phyloP scores from a whole-genome alignment of 2,888 invertebrate genomes.

The Dicranocentrus wangi region DNA sequence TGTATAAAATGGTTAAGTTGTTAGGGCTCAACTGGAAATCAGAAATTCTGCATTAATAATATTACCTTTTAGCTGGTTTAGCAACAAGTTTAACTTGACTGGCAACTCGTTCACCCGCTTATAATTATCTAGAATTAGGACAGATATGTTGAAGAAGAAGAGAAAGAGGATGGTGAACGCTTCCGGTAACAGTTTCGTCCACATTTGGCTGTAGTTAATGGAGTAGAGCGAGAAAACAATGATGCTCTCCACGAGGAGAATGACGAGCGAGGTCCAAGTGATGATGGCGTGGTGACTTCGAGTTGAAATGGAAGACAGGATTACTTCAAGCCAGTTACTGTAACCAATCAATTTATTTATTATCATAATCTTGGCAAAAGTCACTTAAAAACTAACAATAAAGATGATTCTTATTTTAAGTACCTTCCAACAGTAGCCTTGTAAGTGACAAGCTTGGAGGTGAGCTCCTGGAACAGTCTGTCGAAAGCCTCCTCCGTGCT shows the following conservation, averaged over 20 bases:
- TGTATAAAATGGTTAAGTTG: too few relatives aligned
- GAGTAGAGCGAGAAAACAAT: constrained; percentile 75
- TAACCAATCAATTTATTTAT: too few relatives aligned
- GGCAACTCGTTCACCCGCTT: constrained; percentile 80
- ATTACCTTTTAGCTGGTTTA: constrained; percentile 76
- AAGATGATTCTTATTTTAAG: too few relatives aligned
- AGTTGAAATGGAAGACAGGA: constrained; percentile 70
- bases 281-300: constrained; percentile 80
- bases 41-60: too few relatives aligned
- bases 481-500: constrained; percentile 72
- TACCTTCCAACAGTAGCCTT: constrained; percentile 67
- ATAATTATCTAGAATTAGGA: constrained; percentile 81
- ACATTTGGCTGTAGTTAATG: constrained; percentile 73
- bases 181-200: constrained; percentile 77
- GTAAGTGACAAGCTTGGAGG: constrained; percentile 63
- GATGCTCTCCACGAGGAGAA: constrained; percentile 75
- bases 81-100: constrained; percentile 75
- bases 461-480: constrained; percentile 67
- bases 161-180: constrained; percentile 78
- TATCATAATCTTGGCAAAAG: too few relatives aligned
- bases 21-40: too few relatives aligned
- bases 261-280: constrained; percentile 80
- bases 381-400: too few relatives aligned
- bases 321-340: constrained; percentile 70
- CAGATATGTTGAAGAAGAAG: constrained; percentile 77